These are phyloP conservation scores for Tetropium fuscum DNA, from an alignment of 2,888 invertebrate species.

Conservation along the genomic window DNA sequence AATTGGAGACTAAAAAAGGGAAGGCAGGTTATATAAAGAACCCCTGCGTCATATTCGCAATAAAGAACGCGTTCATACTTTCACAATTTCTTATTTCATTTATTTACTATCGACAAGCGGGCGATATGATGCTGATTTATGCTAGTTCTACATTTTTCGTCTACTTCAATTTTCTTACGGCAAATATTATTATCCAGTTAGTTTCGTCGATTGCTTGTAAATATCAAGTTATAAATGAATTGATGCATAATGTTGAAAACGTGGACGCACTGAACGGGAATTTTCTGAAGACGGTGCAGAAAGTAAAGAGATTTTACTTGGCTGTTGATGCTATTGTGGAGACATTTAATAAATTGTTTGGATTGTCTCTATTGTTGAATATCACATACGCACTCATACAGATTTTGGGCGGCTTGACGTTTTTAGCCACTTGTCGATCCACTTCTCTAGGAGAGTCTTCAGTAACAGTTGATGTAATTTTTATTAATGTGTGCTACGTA, in stretches of 20 bases:
- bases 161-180: neutral
- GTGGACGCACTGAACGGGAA: neutral
- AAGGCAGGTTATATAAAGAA: neutral
- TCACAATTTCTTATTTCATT: neutral
- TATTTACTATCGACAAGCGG: neutral
- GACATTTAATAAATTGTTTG: neutral
- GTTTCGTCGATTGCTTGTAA: neutral
- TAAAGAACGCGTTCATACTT: neutral
- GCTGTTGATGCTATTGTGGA: neutral
- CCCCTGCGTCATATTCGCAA: neutral
- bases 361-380: neutral
- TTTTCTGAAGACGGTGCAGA: neutral
- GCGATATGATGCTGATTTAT: neutral
- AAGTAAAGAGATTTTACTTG: neutral
- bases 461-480: too few species aligned
- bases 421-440: neutral
- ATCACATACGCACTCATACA: neutral
- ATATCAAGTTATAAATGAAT: neutral
- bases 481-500: too few species aligned
- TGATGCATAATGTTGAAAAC: neutral
- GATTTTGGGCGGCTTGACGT: neutral
- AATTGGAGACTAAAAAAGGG: neutral
- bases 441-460: too few species aligned
- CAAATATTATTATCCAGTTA: neutral
- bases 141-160: neutral